Conservation (phyloP, 2,888 invertebrate species). For the Brassicogethes aeneus region DNA sequence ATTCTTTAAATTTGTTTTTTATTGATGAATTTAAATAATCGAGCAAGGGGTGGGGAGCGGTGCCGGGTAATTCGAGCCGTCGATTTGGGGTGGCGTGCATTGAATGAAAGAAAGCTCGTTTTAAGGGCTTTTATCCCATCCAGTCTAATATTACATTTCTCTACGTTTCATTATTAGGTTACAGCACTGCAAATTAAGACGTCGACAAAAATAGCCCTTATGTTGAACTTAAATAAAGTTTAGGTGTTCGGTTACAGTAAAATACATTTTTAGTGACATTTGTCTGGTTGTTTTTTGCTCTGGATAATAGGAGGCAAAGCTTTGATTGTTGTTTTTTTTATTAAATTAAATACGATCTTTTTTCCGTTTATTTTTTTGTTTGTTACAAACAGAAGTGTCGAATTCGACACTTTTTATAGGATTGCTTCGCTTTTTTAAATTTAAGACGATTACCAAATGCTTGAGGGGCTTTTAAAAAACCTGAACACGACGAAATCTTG, state of each 20-base stretch:
- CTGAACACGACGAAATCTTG: no score
- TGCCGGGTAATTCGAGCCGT: slow-evolving; percentile 31
- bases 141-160: slow-evolving; percentile 33
- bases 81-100: slow-evolving; percentile 27
- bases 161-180: slow-evolving; percentile 33
- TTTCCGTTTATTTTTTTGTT: slow-evolving; percentile 27
- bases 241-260: not conserved
- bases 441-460: not conserved
- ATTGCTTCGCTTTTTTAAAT: not conserved
- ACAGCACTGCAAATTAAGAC: slow-evolving; percentile 21
- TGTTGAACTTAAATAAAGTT: slow-evolving; percentile 3
- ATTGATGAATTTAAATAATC: slow-evolving; percentile 34
- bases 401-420: slow-evolving; percentile 23
- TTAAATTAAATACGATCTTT: slow-evolving; percentile 21
- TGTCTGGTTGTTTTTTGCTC: slow-evolving; percentile 4
- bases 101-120: slow-evolving; percentile 35
- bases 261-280: slow-evolving; percentile 1
- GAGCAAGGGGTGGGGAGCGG: no score
- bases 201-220: slow-evolving; percentile 8
- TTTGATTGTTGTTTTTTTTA: slow-evolving; percentile 19
- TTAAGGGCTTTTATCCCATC: slow-evolving; percentile 36
- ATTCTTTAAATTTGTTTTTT: slow-evolving; percentile 33
- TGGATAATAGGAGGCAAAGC: slow-evolving; percentile 6
- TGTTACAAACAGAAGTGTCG: slow-evolving; percentile 34
- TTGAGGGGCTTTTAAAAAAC: not conserved